Evolutionary conservation across 1,140 invertebrate genomes (phyloP).

Genomic region (Conus betulinus): DNA sequence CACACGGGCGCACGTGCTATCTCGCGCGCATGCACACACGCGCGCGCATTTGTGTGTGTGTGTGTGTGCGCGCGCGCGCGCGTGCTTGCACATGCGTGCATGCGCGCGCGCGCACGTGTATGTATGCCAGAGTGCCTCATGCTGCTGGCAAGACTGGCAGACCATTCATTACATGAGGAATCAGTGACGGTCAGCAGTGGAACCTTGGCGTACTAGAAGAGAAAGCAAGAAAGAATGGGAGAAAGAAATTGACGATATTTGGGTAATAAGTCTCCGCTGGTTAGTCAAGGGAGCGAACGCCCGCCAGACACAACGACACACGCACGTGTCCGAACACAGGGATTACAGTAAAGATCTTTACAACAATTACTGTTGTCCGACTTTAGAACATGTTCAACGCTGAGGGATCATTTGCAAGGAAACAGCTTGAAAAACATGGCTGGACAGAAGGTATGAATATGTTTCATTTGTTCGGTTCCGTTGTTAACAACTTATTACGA

Average conservation of each 20-base stretch:
- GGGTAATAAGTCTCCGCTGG: neutral
- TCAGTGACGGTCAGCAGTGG: neutral
- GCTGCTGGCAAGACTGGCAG: neutral
- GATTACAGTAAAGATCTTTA: neutral
- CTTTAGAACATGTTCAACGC: neutral
- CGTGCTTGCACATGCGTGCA: neutral
- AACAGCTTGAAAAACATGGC: slow-evolving; percentile 81
- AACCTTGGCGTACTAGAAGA: neutral
- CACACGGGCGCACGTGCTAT: neutral
- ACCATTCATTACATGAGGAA: too few species aligned
- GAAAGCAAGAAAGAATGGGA: too few species aligned
- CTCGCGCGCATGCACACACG: neutral
- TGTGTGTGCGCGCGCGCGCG: neutral
- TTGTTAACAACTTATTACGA: too few species aligned
- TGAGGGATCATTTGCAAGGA: slow-evolving; percentile 77
- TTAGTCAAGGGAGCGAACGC: neutral
- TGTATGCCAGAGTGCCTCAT: neutral
- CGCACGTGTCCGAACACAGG: neutral
- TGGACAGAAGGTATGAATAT: slow-evolving; percentile 80
- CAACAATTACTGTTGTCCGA: neutral
- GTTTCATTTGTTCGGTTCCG: too few species aligned
- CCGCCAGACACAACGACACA: neutral
- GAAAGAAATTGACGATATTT: too few species aligned
- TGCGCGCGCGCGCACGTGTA: neutral
- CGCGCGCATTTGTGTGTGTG: too few species aligned